Evolutionary conservation across 2,888 invertebrate genomes (phyloP).

Genomic region (Hypomecis punctinalis): DNA sequence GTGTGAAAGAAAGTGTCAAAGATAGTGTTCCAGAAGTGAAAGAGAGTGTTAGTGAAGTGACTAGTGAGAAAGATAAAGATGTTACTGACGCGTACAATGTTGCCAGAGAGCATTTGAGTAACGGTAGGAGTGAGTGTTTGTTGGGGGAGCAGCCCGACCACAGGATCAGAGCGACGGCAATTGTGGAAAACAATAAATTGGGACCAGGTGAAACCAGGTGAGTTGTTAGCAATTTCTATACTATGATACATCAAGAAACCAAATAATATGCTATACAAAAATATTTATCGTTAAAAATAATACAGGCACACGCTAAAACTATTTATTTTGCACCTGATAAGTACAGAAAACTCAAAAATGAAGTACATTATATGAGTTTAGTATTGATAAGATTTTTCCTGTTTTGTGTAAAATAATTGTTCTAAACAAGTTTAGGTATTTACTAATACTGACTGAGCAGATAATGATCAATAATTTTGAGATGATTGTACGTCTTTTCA

Average conservation of each 20-base stretch:
- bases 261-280: not conserved
- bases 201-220: conserved; percentile 85
- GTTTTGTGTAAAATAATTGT: too few species aligned
- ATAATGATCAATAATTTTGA: too few species aligned
- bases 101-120: conserved; percentile 78
- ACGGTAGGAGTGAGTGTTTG: conserved; percentile 91
- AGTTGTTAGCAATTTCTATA: conserved; percentile 51
- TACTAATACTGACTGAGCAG: too few species aligned
- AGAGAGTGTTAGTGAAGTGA: conserved; percentile 60
- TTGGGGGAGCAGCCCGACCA: conserved; percentile 87
- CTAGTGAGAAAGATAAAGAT: conserved; percentile 79
- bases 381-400: too few species aligned
- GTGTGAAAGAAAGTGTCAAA: conserved; percentile 52
- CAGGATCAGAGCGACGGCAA: conserved; percentile 86
- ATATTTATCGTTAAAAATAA: not conserved
- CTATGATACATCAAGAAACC: not conserved
- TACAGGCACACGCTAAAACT: too few species aligned
- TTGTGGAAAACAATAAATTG: conserved; percentile 86
- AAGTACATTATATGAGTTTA: too few species aligned
- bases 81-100: conserved; percentile 78
- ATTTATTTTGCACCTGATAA: too few species aligned
- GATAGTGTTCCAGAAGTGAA: conserved; percentile 46
- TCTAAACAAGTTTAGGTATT: too few species aligned
- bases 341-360: too few species aligned
- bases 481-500: too few species aligned